Evolutionary conservation across 1,140 invertebrate species (phyloP).

Genomic region (Drosophila equinoxialis): DNA sequence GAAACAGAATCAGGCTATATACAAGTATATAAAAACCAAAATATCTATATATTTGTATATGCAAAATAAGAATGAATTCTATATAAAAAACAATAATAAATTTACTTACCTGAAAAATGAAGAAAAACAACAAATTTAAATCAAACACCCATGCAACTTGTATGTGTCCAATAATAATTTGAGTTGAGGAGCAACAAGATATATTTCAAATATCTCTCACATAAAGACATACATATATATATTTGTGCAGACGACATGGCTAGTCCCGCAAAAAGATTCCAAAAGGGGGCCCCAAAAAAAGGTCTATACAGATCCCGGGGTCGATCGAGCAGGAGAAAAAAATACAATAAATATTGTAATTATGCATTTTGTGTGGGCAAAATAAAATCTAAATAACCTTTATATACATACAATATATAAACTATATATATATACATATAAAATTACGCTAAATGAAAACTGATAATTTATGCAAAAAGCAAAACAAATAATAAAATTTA

Average conservation of each 20-base stretch:
- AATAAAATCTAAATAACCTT: constrained; percentile 42
- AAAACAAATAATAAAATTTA: constrained; percentile 70
- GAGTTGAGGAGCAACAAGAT: constrained; percentile 56
- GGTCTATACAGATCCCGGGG: background rate
- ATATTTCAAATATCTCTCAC: constrained; percentile 42
- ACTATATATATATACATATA: constrained; percentile 53
- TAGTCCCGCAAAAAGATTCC: background rate
- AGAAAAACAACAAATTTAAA: constrained; percentile 33
- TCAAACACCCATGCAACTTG: constrained; percentile 51
- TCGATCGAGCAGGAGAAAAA: constrained; percentile 20
- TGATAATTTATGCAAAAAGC: constrained; percentile 76
- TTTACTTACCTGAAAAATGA: constrained; percentile 45
- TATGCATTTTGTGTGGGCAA: constrained; percentile 71
- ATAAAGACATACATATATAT: constrained; percentile 4
- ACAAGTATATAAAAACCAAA: constrained; percentile 33
- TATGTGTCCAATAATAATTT: constrained; percentile 70
- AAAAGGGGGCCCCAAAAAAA: background rate
- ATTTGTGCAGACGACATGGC: constrained; percentile 29
- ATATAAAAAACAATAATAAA: constrained; percentile 49
- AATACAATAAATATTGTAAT: constrained; percentile 82
- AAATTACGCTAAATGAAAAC: constrained; percentile 66
- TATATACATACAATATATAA: constrained; percentile 51
- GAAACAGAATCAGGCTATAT: constrained; percentile 19
- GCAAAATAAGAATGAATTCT: constrained; percentile 44
- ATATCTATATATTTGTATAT: constrained; percentile 43